Evolutionary conservation across 2,797 vertebrate species (phyloP), one percentile per base, ranked within the genome.

Genomic region (Danionella dracula): DNA sequence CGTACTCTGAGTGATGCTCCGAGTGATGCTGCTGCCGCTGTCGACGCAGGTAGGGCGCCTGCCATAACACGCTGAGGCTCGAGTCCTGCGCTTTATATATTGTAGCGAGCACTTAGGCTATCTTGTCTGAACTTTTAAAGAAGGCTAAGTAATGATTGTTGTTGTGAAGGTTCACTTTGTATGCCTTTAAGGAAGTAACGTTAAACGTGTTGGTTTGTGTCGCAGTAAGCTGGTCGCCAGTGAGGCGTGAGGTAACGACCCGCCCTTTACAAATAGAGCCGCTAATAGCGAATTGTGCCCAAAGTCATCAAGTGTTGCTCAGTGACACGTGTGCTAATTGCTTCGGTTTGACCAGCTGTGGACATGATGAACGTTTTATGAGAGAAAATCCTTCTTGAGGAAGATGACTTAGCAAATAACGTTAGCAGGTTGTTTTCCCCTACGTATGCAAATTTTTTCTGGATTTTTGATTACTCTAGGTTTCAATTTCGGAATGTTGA

Each of bases 151-250:
- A 8, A 20, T 53, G 8, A 41, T 8, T 31, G 5, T 5, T 42
- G 37, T 15, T 13, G 11, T 27, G 49, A 34, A 16, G 4, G 49
- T 44, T 53, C 9, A 35, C 38, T 64, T 64, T 42, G 32, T 42
- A 53, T 35, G 11, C 9, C 17, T 35, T 65, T 9, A 13, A 17
- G 41, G 5, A 17, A 45, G 34, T 17, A n/a, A n/a, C n/a, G n/a
- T n/a, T n/a, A 10, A 23, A 32, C 16, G 40, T 11, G n/a, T n/a
- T 16, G 19, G 11, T 55, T 20, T 34, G 12, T 75, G 76, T 73
- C 70, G 73, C 76, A 73, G 70, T 73, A 54, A 42, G 50, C 23
- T 44, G 74, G 48, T 45, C 56, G 66, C 31, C 29, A n/a, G 23
- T 17, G 54, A 17, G 48, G 27, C 55, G 17, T n/a, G 58, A 49